Base-by-base conservation (phyloP, 2,888 invertebrate species). In the Nomada goodeniana region DNA sequence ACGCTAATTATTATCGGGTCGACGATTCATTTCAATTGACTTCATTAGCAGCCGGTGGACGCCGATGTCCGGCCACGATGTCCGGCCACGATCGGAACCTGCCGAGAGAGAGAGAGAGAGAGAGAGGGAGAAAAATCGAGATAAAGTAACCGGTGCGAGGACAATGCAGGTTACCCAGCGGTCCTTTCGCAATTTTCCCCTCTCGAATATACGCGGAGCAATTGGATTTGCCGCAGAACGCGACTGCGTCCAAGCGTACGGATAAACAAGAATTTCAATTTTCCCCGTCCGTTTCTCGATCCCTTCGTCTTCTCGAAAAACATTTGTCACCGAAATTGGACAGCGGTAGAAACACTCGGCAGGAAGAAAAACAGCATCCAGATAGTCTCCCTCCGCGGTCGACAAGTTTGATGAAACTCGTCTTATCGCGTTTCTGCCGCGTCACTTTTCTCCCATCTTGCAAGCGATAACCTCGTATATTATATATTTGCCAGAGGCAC, bases 1-100 rank as follows among this genome's bases (percentile, higher is more conserved):
- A 75, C 63, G 81, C 71, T 84, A 85, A 85, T 85, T 82, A 84
- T 82, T 79, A 82, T 84, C 85, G 79, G 84, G 79, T 79, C 82
- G 79, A 61, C 76, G 85, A 71, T 80, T 85, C 84, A 55, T 82
- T 84, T 85, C 78, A 84, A 85, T 85, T 75, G 85, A 73, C 84
- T 85, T 85, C 81, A 82, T 85, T 84, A 85, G 76, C 73, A 59
- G 50, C 44, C 26, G 44, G 26, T 60, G 71, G 59, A 67, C 61
- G 36, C 47, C 76, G 73, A 70, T 79, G 79, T 73, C 80, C 83
- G 53, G 20, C 42, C 64, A 61, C 68, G 71, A 69, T 68, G 29
- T 29, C 29, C 29, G 53, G 20, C 42, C 64, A 61, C 64, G 71
- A 69, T 68, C 59, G 42, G 23, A n/a, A 71, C 29, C 15, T 55